Evolutionary conservation across 2,888 invertebrate species (phyloP).

Genomic region (Ornithoptera alexandrae): DNA sequence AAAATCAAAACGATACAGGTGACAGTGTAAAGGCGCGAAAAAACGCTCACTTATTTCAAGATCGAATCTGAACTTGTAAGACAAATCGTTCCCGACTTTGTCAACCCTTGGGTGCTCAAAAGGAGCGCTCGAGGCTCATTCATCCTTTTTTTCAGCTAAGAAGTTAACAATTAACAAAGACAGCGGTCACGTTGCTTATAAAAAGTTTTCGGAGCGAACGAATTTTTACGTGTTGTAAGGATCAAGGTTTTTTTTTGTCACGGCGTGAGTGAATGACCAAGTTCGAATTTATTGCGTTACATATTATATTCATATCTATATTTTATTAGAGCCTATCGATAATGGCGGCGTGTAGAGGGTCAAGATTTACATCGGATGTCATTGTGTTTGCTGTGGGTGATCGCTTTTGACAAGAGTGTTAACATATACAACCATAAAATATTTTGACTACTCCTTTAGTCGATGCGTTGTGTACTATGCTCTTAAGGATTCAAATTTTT

Average conservation of each 20-base stretch:
- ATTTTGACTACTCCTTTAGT: conserved; percentile 76
- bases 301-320: conserved; percentile 72
- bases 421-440: conserved; percentile 75
- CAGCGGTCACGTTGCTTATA: conserved; percentile 70
- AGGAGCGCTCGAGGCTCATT: conserved; percentile 57
- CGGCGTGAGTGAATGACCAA: conserved; percentile 47
- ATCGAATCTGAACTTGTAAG: conserved; percentile 69
- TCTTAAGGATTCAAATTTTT: conserved; percentile 5
- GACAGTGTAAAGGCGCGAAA: conserved; percentile 66
- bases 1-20: conserved; percentile 40
- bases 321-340: conserved; percentile 62
- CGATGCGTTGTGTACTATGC: conserved; percentile 39
- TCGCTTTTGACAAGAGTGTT: conserved; percentile 75
- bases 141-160: conserved; percentile 66
- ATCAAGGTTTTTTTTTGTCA: conserved; percentile 45
- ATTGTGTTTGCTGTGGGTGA: conserved; percentile 69
- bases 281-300: conserved; percentile 66
- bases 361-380: conserved; percentile 65
- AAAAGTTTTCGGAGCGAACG: conserved; percentile 47
- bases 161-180: conserved; percentile 69
- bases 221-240: conserved; percentile 55
- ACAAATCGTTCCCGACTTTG: conserved; percentile 72
- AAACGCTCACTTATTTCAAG: conserved; percentile 61
- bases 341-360: conserved; percentile 60
- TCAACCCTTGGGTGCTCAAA: conserved; percentile 68